phyloP scores from a whole-genome alignment of 1,140 invertebrate genomes.

The Hypothenemus hampei region DNA sequence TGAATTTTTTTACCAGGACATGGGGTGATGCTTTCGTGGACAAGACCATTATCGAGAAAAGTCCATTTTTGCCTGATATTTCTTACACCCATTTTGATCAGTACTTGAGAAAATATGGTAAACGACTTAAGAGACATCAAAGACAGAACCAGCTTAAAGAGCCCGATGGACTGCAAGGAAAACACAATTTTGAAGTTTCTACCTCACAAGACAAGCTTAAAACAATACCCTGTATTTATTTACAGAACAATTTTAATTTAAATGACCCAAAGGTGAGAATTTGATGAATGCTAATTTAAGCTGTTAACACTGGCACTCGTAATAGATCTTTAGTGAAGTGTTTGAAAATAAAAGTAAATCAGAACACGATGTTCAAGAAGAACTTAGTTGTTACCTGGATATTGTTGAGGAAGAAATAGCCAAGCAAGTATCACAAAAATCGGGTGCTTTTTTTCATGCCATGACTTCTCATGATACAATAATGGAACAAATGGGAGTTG shows the following conservation, averaged over 20 bases:
- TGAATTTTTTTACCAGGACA: slow-evolving; percentile 93
- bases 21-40: slow-evolving; percentile 96
- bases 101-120: slow-evolving; percentile 76
- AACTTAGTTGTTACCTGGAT: slow-evolving; percentile 90
- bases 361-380: slow-evolving; percentile 53
- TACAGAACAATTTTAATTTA: slow-evolving; percentile 75
- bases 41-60: slow-evolving; percentile 66
- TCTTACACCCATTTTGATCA: slow-evolving; percentile 78
- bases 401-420: slow-evolving; percentile 94
- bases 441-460: slow-evolving; percentile 93
- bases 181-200: slow-evolving; percentile 18
- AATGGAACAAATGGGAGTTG: slow-evolving; percentile 82
- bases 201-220: slow-evolving; percentile 38
- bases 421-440: slow-evolving; percentile 92
- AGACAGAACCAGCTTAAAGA: slow-evolving; percentile 47
- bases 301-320: background rate
- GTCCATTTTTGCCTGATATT: slow-evolving; percentile 77
- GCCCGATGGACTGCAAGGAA: slow-evolving; percentile 33
- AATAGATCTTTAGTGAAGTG: slow-evolving; percentile 17
- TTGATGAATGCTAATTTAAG: background rate
- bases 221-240: slow-evolving; percentile 80
- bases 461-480: slow-evolving; percentile 94
- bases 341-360: slow-evolving; percentile 46
- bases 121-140: slow-evolving; percentile 55
- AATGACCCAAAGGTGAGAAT: slow-evolving; percentile 64